phyloP scores from a whole-genome alignment of 2,888 invertebrate genomes.

The Ariolimax columbianus region DNA sequence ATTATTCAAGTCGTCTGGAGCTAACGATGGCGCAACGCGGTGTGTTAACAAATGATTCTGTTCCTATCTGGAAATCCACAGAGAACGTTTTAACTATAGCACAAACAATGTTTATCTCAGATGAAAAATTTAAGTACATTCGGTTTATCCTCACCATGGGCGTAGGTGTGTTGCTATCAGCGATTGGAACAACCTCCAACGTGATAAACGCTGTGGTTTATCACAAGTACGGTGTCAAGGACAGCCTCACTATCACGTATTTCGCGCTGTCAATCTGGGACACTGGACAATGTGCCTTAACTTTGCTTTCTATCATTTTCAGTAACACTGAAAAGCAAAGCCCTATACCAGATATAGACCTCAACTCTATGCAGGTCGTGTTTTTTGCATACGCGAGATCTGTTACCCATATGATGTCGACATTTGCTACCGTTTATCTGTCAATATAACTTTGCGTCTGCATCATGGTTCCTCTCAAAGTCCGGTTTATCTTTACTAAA shows the following conservation, averaged over 20 bases:
- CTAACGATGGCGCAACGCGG: too few species aligned
- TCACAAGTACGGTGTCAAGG: neutral
- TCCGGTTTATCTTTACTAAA: neutral
- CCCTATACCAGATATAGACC: neutral
- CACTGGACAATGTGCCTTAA: neutral
- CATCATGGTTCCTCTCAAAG: slow-evolving; percentile 23
- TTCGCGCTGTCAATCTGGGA: slow-evolving; percentile 11
- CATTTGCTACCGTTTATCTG: neutral
- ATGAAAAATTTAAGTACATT: neutral
- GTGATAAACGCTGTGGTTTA: slow-evolving; percentile 8
- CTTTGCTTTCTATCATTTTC: neutral
- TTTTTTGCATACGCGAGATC: slow-evolving; percentile 7
- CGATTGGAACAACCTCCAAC: slow-evolving; percentile 3
- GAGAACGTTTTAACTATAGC: neutral
- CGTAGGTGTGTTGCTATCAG: neutral
- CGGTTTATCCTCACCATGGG: neutral
- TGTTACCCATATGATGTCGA: neutral
- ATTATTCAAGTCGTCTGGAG: too few species aligned
- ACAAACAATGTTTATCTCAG: neutral
- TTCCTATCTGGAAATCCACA: neutral
- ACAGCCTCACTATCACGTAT: slow-evolving; percentile 17
- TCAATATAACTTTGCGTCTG: slow-evolving; percentile 21
- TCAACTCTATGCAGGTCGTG: neutral
- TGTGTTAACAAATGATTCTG: neutral
- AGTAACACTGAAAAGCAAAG: neutral